Percentiles rank a stretch among this genome's conserved stretches.
phyloP scores from a whole-genome alignment of 2,113 vertebrate species.

The Oncorhynchus keta region DNA sequence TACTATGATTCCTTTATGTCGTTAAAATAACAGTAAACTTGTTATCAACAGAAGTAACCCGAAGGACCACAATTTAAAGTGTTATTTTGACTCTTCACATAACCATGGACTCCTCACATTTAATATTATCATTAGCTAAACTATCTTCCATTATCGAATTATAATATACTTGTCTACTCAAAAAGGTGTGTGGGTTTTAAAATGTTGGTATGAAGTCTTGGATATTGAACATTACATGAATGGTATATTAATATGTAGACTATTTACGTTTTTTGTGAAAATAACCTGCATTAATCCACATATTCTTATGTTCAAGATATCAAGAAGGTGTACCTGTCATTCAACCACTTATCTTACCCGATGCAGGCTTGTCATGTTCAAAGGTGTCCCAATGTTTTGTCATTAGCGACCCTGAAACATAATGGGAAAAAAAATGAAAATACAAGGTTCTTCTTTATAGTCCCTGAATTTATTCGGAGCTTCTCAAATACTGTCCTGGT shows the following conservation, averaged over 20 bases:
- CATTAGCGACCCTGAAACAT: constrained; percentile 17
- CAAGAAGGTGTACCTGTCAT: not conserved
- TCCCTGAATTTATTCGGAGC: constrained; percentile 29
- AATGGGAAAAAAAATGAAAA: constrained; percentile 6
- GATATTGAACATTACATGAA: no score
- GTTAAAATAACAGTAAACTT: no score
- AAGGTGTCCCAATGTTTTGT: constrained; percentile 30
- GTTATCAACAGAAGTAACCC: no score
- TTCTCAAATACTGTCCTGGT: constrained; percentile 51
- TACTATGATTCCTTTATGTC: not conserved
- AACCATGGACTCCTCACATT: no score
- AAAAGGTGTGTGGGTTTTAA: no score
- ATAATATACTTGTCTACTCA: no score
- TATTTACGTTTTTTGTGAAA: no score
- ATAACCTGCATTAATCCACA: not conserved
- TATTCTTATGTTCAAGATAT: not conserved
- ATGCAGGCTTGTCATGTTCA: constrained; percentile 60
- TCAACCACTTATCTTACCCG: constrained; percentile 61
- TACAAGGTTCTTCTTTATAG: constrained; percentile 30
- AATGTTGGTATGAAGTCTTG: not conserved
- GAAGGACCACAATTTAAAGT: no score
- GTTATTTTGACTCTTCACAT: no score
- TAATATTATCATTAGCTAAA: no score
- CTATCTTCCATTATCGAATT: no score
- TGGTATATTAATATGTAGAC: no score